Base-by-base conservation (phyloP, 92 coral and sea anemone species). In the Diadumene lineata region DNA sequence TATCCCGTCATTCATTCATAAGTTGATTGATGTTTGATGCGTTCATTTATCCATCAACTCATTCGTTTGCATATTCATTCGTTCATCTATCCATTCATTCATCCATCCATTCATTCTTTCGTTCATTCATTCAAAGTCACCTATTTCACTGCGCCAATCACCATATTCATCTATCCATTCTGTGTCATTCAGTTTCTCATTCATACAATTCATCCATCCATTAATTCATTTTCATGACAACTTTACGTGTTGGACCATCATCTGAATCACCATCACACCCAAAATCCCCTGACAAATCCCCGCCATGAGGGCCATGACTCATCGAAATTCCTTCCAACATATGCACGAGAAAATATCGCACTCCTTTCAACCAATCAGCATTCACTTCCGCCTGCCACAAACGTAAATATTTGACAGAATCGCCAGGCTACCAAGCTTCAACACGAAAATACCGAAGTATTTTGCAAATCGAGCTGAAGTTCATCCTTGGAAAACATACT, bases 401-500 rank as follows among this genome's bases (percentile, higher is more conserved):
- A 21, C n/a, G 31, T 62, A 27, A 62, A 62, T 62, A 28, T 21
- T 62, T 62, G 68, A 62, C 68, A 62, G 27, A 29, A 1, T 3
- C 16, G 68, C 68, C 68, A 62, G 68, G 68, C 27, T 62, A 62
- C 68, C 19, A 4, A 62, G 68, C 31, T 4, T 1, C n/a, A 11
- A 13, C 38, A 28, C 60, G 4, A 53, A 53, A 15, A 58, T 58
- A 11, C 31, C 64, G 30, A 58, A 58, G 31, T 53, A 21, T 4
- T 16, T 53, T 15, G 19, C 24, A 16, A 21, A 53, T 3, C 60
- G 60, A n/a, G n/a, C n/a, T n/a, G 48, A 38, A 38, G 6, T 13
- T 26, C 17, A 58, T 58, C 64, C 8, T 38, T 13, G 48, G n/a
- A 38, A 38, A 38, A 13, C 13, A 4, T 6, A 38, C 13, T 38